These are phyloP conservation scores for Solea solea DNA, from an alignment of 2,113 vertebrate species.

Conservation along the genomic window DNA sequence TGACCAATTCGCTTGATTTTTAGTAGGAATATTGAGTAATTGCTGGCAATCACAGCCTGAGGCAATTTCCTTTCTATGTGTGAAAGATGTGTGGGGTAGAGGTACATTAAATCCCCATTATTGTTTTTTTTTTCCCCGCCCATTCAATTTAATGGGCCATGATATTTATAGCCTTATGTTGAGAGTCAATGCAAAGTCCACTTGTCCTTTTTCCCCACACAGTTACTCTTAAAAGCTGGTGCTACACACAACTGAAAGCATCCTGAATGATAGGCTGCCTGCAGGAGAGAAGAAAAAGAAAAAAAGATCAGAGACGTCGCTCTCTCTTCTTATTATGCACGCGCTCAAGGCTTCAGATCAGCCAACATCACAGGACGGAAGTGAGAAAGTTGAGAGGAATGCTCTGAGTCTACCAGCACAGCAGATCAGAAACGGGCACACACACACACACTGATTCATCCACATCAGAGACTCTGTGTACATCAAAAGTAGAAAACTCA, in stretches of 20 bases:
- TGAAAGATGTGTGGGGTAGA: constrained; percentile 33
- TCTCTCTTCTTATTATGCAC: constrained; percentile 32
- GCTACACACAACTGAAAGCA: constrained; percentile 31
- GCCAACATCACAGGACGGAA: constrained; percentile 44
- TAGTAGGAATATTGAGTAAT: too few relatives aligned
- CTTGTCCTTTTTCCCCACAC: constrained; percentile 22
- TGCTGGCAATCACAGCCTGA: background rate
- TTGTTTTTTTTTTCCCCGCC: constrained; percentile 5
- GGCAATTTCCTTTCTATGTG: constrained; percentile 25
- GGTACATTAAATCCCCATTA: constrained; percentile 11
- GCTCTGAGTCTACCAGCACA: constrained; percentile 26
- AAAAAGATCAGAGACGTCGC: background rate
- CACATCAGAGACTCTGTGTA: constrained; percentile 23
- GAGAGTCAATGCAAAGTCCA: constrained; percentile 47
- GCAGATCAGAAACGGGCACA: constrained; percentile 41
- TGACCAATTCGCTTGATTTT: background rate
- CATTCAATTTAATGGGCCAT: constrained; percentile 10
- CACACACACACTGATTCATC: constrained; percentile 31
- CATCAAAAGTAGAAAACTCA: constrained; percentile 36
- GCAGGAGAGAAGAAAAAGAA: background rate
- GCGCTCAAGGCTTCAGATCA: constrained; percentile 42
- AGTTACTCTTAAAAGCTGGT: constrained; percentile 33
- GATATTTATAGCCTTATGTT: constrained; percentile 62
- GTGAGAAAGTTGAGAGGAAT: constrained; percentile 65
- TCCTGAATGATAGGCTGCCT: constrained; percentile 21